Percentiles rank a stretch among this genome's conserved stretches.
Evolutionary conservation across 2,888 invertebrate genomes (phyloP).

Genomic region (Unio pictorum): DNA sequence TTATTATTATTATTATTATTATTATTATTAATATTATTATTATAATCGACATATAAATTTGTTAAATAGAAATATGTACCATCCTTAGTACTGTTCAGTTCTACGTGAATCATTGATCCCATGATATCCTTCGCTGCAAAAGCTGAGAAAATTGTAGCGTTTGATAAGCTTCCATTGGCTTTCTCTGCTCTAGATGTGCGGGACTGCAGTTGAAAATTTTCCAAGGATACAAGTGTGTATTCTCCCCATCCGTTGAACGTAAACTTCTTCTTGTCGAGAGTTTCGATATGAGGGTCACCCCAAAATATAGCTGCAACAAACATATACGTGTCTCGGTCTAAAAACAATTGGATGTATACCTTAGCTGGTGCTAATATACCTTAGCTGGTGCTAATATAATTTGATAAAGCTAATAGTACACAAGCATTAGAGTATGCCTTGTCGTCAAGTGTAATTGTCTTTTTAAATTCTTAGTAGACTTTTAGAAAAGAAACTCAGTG

Average conservation of each 20-base stretch:
- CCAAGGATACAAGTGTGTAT: conserved; percentile 4
- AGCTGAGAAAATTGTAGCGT: conserved; percentile 46
- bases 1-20: too few species aligned
- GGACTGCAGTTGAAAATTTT: neutral
- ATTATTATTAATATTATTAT: too few species aligned
- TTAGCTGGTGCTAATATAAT: too few species aligned
- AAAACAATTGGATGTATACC: too few species aligned
- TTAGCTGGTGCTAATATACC: too few species aligned
- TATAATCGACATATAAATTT: too few species aligned
- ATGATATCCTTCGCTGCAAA: conserved; percentile 20
- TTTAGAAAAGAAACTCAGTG: too few species aligned
- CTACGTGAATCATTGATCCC: conserved; percentile 25
- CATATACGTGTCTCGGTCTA: too few species aligned
- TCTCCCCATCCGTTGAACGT: conserved; percentile 42
- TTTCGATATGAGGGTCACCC: conserved; percentile 42
- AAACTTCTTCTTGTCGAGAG: conserved; percentile 29
- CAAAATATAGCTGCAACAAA: conserved; percentile 8
- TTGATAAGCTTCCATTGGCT: conserved; percentile 16
- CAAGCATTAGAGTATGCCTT: too few species aligned
- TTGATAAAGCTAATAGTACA: too few species aligned
- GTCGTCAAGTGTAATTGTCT: too few species aligned
- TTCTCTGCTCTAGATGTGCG: neutral
- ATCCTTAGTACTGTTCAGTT: conserved; percentile 19
- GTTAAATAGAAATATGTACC: conserved; percentile 13
- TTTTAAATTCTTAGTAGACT: too few species aligned